Evolutionary conservation across 1,140 invertebrate genomes (phyloP), one percentile per base, ranked within the genome.

Genomic region (Pomacea maculata): DNA sequence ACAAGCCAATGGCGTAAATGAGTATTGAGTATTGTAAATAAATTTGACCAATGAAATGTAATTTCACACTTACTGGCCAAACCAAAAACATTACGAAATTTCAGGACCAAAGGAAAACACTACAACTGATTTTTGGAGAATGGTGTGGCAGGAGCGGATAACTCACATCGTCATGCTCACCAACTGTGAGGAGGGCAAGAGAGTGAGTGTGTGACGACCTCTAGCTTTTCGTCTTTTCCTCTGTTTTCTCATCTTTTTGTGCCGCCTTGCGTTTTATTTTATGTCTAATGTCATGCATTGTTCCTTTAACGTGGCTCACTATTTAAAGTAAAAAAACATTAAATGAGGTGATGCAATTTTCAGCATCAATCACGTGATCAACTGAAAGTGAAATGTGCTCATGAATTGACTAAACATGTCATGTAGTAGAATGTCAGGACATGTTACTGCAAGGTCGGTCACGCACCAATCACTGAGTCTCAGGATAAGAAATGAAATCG

Each of bases 111-210:
- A 54, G 2, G 17, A 45, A 10, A 78, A 78, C 54, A 78, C 76
- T 10, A 25, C 70, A 52, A 45, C 52, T 5, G 76, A 55, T 45
- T 67, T 68, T 52, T 78, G 76, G 76, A 21, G 76, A 25, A 78
- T 78, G 76, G 52, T 78, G 52, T 68, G 64, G 76, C 76, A 78
- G 67, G 65, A 70, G 14, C 34, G n/a, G 9, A 54, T 78, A 52
- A 19, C 76, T 6, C 76, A 78, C 67, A 70, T 78, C 67, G 76
- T 78, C 64, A 78, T 78, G 76, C 76, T 78, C 34, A 78, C 76
- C 61, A 77, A 77, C 75, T 52, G 19, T 17, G 34, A 65, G 63
- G 75, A 77, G 29, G 34, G 12, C 6, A 65, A 77, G 29, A 77
- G 54, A 19, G 75, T 77, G 25, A 65, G 63, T 74, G 19, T 0